Evolutionary conservation across 2,888 invertebrate genomes (phyloP).

Genomic region (Cryptosula pallasiana): DNA sequence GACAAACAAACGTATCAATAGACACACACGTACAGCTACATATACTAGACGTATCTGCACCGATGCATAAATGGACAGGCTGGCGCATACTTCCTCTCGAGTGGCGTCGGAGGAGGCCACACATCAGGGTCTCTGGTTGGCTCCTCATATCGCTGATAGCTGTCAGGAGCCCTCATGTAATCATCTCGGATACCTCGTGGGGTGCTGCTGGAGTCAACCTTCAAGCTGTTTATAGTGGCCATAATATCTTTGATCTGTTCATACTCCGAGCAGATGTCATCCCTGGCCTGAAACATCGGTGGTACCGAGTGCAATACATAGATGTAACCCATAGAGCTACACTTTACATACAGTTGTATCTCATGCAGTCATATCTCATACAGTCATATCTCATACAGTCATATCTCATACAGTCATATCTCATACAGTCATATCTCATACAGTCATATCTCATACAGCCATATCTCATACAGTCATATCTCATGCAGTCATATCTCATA

Average conservation of each 20-base stretch:
- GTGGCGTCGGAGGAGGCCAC: slow-evolving; percentile 68
- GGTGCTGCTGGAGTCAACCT: slow-evolving; percentile 43
- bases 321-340: too few species aligned
- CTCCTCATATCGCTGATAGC: slow-evolving; percentile 54
- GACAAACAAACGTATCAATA: too few species aligned
- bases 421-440: too few species aligned
- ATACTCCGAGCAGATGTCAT: slow-evolving; percentile 81
- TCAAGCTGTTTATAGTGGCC: slow-evolving; percentile 70
- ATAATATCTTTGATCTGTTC: slow-evolving; percentile 80
- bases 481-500: too few species aligned
- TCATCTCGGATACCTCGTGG: slow-evolving; percentile 27
- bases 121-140: slow-evolving; percentile 72
- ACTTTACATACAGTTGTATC: too few species aligned
- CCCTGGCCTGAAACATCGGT: slow-evolving; percentile 80
- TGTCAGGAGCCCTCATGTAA: slow-evolving; percentile 26
- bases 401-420: too few species aligned
- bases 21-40: background rate
- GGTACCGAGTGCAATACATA: too few species aligned
- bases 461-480: too few species aligned
- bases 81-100: slow-evolving; percentile 47
- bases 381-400: too few species aligned
- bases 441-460: too few species aligned
- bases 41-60: background rate
- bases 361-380: too few species aligned
- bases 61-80: too few species aligned